Base-by-base conservation (phyloP, 1,140 invertebrate species). In the Dendrolimus punctatus region DNA sequence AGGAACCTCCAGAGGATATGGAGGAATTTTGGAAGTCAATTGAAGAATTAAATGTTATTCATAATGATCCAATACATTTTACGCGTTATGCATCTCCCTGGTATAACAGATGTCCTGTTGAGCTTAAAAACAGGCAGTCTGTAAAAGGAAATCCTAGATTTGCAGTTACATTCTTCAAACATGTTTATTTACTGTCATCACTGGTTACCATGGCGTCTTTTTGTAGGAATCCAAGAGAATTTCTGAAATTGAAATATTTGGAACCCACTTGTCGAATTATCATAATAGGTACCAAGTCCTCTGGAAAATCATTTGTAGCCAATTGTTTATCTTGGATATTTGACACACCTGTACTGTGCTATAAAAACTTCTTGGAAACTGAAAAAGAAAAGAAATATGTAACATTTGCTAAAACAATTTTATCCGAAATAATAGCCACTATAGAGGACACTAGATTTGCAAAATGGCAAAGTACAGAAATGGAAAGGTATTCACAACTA, bases 51-150 rank as follows among this genome's bases (percentile, higher is more conserved):
- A 78, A 80, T 62, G 65, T 75, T 39, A 75, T 82, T 46, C 60
- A 66, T 46, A 66, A 52, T 68, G 71, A 61, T 41, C 48, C 51
- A 51, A 4, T 80, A 57, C 73, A 71, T 60, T 79, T 81, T 76
- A 62, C 70, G 57, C 55, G 74, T 57, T 72, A 64, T 66, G 53
- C 69, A 40, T 91, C 90, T 6, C 66, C 81, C 9, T 91, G 90
- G 90, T 85, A 80, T 41, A 87, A 82, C 42, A 79, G 83, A 66
- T 92, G 91, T 63, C 91, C 91, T 4, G 90, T 91, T 2, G 85
- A 90, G 60, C 71, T 91, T 47, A 81, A 81, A 43, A 76, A 86
- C 46, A 87, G 90, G 8, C 71, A 60, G 40, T 73, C 76, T 46
- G 55, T 73, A 8, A 64, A 76, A 45, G 90, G 90, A 48, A 64